Conservation (phyloP, 2,797 vertebrate species). For the Epinephelus malabaricus region DNA sequence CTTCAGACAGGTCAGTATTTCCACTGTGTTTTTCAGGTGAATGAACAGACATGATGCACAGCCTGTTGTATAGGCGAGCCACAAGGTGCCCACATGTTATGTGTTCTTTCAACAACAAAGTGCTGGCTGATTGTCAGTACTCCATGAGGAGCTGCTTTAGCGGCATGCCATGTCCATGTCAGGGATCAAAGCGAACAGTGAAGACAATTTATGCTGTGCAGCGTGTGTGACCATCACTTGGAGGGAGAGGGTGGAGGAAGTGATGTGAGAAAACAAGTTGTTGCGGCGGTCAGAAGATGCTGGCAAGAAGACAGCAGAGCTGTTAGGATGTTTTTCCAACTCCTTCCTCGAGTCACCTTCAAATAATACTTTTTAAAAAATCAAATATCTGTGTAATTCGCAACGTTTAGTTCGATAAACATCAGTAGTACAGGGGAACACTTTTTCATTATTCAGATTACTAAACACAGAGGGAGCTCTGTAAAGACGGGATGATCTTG, state of each 20-base stretch:
- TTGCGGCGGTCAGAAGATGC: slow-evolving; percentile 31
- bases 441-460: slow-evolving; percentile 3
- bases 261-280: slow-evolving; percentile 61
- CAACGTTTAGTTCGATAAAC: not conserved
- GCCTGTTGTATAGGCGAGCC: slow-evolving; percentile 48
- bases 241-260: slow-evolving; percentile 58
- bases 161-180: slow-evolving; percentile 70
- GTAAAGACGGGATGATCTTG: not conserved
- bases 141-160: slow-evolving; percentile 66
- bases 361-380: slow-evolving; percentile 2
- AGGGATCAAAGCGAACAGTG: slow-evolving; percentile 80
- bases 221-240: slow-evolving; percentile 75
- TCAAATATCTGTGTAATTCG: not conserved
- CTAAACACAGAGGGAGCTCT: not conserved
- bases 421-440: no score
- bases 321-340: not conserved
- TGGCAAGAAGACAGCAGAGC: slow-evolving; percentile 31
- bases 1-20: slow-evolving; percentile 40
- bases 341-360: slow-evolving; percentile 3
- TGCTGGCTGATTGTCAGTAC: slow-evolving; percentile 68
- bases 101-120: slow-evolving; percentile 69
- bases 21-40: slow-evolving; percentile 44
- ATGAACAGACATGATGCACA: slow-evolving; percentile 35
- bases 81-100: slow-evolving; percentile 47
- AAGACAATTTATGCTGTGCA: slow-evolving; percentile 81